Base-by-base conservation (phyloP, 1,140 invertebrate species). In the Holotrichia oblita region DNA sequence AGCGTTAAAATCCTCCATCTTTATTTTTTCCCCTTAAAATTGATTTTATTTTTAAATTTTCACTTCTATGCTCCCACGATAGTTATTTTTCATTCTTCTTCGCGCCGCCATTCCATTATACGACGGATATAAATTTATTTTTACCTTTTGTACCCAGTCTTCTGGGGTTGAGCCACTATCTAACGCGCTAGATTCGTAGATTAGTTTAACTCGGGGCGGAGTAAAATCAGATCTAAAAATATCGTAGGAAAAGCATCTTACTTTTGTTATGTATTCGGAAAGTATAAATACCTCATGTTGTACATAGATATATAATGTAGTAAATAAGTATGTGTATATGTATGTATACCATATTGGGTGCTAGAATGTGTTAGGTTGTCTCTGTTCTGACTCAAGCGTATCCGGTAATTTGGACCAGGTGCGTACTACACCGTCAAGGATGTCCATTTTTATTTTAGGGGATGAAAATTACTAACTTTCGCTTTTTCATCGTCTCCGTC, bases 361-460 rank as follows among this genome's bases (percentile, higher is more conserved):
- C 22, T 64, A 64, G 61, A 64, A 64, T 64, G 61, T 17, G 61
- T 27, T 22, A n/a, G n/a, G n/a, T n/a, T n/a, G n/a, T n/a, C n/a
- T n/a, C 17, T 2, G 61, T 64, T 64, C 61, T 64, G 61, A 64
- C 12, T 64, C 20, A 7, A 64, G 17, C 17, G 61, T 64, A 64
- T 64, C 61, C 61, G 61, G 61, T 64, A 64, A 24, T 64, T 64
- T 64, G 24, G 17, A 64, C 61, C 61, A 64, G 61, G 61, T 64
- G 61, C 61, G 10, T 17, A 17, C 61, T 20, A 20, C 22, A 27
- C 61, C 17, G 22, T 48, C 61, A 20, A 20, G 61, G 17, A 64
- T 64, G 61, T 64, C 61, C 61, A 64, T 64, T 20, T 22, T 22
- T 27, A 64, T 64, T 64, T 64, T 27, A 12, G 17, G 61, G 61